Evolutionary conservation across 2,888 invertebrate species (phyloP).

Genomic region (Microctonus aethiopoides): DNA sequence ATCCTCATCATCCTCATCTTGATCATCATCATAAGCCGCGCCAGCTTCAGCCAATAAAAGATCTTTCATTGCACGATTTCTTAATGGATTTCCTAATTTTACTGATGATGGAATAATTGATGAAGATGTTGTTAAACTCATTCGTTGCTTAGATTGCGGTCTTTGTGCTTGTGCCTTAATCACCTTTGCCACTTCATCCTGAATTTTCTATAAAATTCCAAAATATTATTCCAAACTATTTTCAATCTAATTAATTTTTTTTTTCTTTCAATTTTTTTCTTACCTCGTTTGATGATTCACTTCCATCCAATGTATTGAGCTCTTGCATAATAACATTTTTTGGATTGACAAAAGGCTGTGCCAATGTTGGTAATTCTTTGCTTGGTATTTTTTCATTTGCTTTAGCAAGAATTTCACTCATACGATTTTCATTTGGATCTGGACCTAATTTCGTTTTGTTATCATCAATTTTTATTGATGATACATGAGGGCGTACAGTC

Average conservation of each 20-base stretch:
- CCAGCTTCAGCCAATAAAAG: slow-evolving; percentile 50
- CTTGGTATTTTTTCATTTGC: not conserved
- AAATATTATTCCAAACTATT: slow-evolving; percentile 5
- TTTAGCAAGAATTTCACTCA: slow-evolving; percentile 3
- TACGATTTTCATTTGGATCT: not conserved
- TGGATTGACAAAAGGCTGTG: slow-evolving; percentile 46
- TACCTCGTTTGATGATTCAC: slow-evolving; percentile 43
- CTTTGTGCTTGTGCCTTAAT: slow-evolving; percentile 56
- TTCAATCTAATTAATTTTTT: not conserved
- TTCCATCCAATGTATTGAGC: slow-evolving; percentile 54
- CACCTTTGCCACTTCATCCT: slow-evolving; percentile 55
- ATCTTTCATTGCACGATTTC: slow-evolving; percentile 47
- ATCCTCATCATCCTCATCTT: slow-evolving; percentile 50
- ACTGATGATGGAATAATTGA: slow-evolving; percentile 10
- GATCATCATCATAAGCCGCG: slow-evolving; percentile 41
- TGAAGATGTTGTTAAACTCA: slow-evolving; percentile 29
- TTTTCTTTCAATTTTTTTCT: too few species aligned
- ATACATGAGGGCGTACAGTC: not conserved
- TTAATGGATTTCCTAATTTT: slow-evolving; percentile 2
- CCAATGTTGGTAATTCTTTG: slow-evolving; percentile 6
- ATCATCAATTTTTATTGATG: not conserved
- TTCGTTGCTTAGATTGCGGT: slow-evolving; percentile 26
- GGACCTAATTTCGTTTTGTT: not conserved
- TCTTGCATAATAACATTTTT: slow-evolving; percentile 56
- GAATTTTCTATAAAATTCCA: slow-evolving; percentile 45